These are phyloP conservation scores for Pedionomus torquatus DNA, from an alignment of 2,113 vertebrate genomes.

Conservation along the genomic window DNA sequence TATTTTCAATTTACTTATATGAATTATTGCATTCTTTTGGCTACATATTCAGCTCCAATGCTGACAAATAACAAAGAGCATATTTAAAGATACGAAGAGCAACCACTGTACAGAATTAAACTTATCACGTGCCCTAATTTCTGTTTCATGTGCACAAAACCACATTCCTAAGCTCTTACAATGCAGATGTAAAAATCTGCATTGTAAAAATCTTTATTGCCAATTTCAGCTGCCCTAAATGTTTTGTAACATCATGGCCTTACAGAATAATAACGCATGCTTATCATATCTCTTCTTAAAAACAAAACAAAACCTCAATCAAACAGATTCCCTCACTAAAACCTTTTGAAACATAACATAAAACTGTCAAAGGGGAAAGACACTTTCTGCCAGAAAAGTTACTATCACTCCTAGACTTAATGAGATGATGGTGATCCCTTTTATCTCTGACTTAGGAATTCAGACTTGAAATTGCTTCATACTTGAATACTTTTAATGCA, in stretches of 20 bases:
- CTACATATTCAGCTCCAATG: neutral
- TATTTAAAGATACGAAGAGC: neutral
- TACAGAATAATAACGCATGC: neutral
- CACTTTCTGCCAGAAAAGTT: neutral
- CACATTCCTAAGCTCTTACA: neutral
- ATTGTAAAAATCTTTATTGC: too few species aligned
- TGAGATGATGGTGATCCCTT: neutral
- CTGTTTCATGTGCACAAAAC: neutral
- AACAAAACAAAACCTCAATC: neutral
- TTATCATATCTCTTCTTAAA: neutral
- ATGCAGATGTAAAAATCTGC: rapidly evolving
- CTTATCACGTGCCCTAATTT: neutral
- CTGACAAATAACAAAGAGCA: neutral
- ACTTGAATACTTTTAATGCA: neutral
- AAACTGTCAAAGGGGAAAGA: neutral
- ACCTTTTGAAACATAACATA: neutral
- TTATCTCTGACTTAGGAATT: neutral
- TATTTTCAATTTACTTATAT: neutral
- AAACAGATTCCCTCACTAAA: neutral
- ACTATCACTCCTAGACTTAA: neutral
- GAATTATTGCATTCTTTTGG: neutral
- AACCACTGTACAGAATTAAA: neutral
- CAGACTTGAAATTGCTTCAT: neutral
- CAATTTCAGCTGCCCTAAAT: neutral
- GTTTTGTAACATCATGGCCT: neutral